Base-by-base conservation (phyloP, 1,140 invertebrate genomes). In the Pseudomyrmex dendroicus region DNA sequence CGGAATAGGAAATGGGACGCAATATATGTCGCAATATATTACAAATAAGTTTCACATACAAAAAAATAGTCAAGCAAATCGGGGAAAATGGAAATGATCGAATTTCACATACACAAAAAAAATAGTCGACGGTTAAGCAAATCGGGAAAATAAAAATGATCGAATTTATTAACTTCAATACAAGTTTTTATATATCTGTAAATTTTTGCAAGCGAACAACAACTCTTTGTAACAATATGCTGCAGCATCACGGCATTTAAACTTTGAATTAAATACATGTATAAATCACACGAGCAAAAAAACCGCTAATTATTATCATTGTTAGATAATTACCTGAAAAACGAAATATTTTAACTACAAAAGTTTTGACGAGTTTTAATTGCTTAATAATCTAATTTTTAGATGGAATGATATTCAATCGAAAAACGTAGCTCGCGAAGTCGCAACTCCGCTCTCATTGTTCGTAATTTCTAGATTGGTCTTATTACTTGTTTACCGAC, bases 1-100 rank as follows among this genome's bases (percentile, higher is more conserved):
- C 74, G 35, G 63, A 17, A 67, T 56, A 52, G 52, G 25, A 67
- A 77, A 67, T 44, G 63, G n/a, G 25, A 64, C 48, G 8, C 10
- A 44, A 57, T 63, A 9, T 35, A 61, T 15, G 50, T 68, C 59
- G 54, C n/a, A n/a, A n/a, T n/a, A n/a, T n/a, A n/a, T 72, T 80
- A 50, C 22, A 61, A 70, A 59, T 61, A 70, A 70, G 68, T 80
- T 70, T 80, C 66, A 70, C n/a, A 9, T 56, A 67, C 1, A n/a
- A 52, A 9, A 52, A 68, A 77, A 56, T 46, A 44, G 25, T 44
- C n/a, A 9, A 46, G 25, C 48, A 22, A 35, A 64, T 74, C 7
- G 59, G 22, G 22, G 50, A 56, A 78, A 35, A 35, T 35, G 5
- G 0, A 35, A 35, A 35, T 2, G 35, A 35, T 35, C 35, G 35